phyloP scores from a whole-genome alignment of 2,888 invertebrate genomes.

The Camponotus fellah region DNA sequence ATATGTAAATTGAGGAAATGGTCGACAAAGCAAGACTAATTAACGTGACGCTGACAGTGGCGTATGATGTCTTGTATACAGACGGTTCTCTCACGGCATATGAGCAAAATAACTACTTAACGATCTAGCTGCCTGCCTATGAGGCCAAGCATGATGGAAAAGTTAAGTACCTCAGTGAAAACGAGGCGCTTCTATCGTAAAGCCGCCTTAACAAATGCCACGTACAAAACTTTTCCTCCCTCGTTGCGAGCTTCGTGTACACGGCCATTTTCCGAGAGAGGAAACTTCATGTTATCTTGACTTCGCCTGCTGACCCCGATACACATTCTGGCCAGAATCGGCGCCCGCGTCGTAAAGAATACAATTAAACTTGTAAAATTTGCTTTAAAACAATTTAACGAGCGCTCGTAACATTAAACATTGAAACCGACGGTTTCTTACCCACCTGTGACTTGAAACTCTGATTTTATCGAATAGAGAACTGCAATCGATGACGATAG shows the following conservation, averaged over 20 bases:
- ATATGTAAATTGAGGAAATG: conserved; percentile 27
- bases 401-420: conserved; percentile 46
- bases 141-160: conserved; percentile 49
- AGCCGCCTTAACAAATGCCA: conserved; percentile 58
- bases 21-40: conserved; percentile 41
- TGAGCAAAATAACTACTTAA: conserved; percentile 52
- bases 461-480: conserved; percentile 18
- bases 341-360: conserved; percentile 45
- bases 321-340: conserved; percentile 38
- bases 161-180: conserved; percentile 56
- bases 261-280: conserved; percentile 45
- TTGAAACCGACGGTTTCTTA: conserved; percentile 10
- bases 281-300: conserved; percentile 60
- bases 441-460: conserved; percentile 22
- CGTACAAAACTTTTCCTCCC: conserved; percentile 55
- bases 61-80: conserved; percentile 27
- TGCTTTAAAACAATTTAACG: conserved; percentile 46
- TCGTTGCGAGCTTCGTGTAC: conserved; percentile 28
- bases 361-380: conserved; percentile 55
- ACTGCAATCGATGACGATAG: neutral
- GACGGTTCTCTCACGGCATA: conserved; percentile 32
- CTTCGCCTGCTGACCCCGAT: conserved; percentile 55
- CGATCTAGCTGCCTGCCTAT: conserved; percentile 33
- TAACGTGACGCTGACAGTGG: conserved; percentile 14
- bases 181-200: conserved; percentile 45